Evolutionary conservation across 2,797 vertebrate genomes (phyloP).

Genomic region (Chelmon rostratus): DNA sequence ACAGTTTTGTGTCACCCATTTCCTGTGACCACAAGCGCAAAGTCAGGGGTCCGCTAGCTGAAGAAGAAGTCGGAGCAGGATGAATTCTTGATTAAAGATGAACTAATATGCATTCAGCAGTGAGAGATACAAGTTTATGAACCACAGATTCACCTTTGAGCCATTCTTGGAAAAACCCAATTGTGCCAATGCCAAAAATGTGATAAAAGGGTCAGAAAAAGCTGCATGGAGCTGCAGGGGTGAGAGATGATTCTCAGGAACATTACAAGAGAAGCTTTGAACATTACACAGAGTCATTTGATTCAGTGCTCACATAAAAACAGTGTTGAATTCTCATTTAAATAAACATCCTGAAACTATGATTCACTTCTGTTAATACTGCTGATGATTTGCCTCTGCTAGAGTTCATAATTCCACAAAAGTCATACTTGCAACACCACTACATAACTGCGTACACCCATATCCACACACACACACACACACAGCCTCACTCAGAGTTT

Average conservation of each 20-base stretch:
- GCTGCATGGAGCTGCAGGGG: background rate
- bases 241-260: background rate
- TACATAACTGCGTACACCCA: background rate
- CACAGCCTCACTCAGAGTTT: background rate
- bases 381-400: conserved; percentile 4
- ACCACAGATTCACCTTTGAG: background rate
- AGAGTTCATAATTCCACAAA: conserved; percentile 7
- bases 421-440: background rate
- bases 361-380: background rate
- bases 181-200: background rate
- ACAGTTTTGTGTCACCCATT: background rate
- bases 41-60: background rate
- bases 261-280: background rate
- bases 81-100: background rate
- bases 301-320: background rate
- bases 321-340: background rate
- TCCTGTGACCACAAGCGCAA: background rate
- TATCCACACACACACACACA: background rate
- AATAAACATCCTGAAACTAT: background rate
- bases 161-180: background rate
- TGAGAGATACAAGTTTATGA: too few species aligned
- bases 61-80: background rate
- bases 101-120: background rate
- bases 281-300: background rate
- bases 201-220: background rate